Conservation (phyloP, 2,113 vertebrate genomes). For the Gymnarchus niloticus region DNA sequence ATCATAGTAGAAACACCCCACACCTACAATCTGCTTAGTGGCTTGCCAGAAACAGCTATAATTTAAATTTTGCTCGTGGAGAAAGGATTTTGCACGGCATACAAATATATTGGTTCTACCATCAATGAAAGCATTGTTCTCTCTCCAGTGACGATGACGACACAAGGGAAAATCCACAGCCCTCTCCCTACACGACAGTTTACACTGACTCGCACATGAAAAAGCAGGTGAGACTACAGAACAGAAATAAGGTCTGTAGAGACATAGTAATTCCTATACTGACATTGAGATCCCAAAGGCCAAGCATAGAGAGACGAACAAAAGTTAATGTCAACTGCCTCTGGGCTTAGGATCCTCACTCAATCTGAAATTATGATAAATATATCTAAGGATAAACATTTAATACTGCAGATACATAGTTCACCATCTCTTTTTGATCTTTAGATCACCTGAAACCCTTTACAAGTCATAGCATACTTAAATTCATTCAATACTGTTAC, state of each 20-base stretch:
- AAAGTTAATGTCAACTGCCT: neutral
- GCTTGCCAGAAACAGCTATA: neutral
- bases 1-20: neutral
- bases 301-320: neutral
- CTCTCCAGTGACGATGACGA: neutral
- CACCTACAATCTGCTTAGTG: neutral
- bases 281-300: neutral
- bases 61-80: constrained; percentile 3
- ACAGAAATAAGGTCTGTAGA: neutral
- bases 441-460: no score
- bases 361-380: neutral
- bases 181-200: neutral
- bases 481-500: no score
- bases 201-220: neutral
- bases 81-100: constrained; percentile 11
- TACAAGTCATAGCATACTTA: no score
- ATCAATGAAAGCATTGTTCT: constrained; percentile 3
- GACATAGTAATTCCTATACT: neutral
- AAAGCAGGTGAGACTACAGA: neutral
- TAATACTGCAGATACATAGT: neutral
- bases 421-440: no score
- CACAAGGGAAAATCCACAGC: constrained; percentile 1
- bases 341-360: neutral
- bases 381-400: neutral
- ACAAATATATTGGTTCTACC: neutral